A percentile compares a stretch with the other conserved stretches of the same genome.
These are phyloP conservation scores for Paramacrobiotus metropolitanus DNA, from an alignment of 1,140 invertebrate genomes.

Conservation along the genomic window DNA sequence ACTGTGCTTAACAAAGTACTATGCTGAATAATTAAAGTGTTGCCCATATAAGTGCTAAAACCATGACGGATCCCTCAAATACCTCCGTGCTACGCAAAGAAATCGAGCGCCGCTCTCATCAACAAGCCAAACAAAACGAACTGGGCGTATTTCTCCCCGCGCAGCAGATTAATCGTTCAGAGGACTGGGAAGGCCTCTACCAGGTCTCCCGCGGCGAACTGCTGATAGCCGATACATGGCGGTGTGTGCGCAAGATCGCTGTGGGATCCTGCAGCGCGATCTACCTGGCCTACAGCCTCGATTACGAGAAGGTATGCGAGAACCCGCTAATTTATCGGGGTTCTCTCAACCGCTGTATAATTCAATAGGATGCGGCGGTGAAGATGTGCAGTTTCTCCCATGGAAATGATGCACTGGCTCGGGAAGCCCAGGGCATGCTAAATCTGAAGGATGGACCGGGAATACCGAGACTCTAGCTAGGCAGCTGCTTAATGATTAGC, in stretches of 20 bases:
- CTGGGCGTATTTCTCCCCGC: too few relatives aligned
- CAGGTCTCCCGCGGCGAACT: not conserved
- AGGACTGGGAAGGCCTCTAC: too few relatives aligned
- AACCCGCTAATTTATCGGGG: not conserved
- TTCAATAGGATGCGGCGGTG: constrained; percentile 3
- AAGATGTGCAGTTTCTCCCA: not conserved
- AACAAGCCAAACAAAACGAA: too few relatives aligned
- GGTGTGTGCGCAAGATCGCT: not conserved
- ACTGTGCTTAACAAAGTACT: too few relatives aligned
- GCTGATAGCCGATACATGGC: not conserved
- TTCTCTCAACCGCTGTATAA: not conserved
- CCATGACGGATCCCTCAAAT: too few relatives aligned
- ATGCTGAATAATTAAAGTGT: too few relatives aligned
- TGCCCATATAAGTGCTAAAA: too few relatives aligned
- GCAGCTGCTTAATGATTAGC: not conserved
- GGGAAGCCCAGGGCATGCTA: not conserved
- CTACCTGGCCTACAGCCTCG: not conserved
- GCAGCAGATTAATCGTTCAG: too few relatives aligned
- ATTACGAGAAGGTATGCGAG: not conserved
- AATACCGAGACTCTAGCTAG: not conserved
- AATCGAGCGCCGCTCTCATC: too few relatives aligned
- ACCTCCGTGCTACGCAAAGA: too few relatives aligned
- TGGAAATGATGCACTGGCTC: not conserved
- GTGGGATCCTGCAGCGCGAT: not conserved
- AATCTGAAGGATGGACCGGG: not conserved